These are phyloP conservation scores for Gasteruption jaculator DNA, from an alignment of 2,888 invertebrate genomes.

Conservation along the genomic window DNA sequence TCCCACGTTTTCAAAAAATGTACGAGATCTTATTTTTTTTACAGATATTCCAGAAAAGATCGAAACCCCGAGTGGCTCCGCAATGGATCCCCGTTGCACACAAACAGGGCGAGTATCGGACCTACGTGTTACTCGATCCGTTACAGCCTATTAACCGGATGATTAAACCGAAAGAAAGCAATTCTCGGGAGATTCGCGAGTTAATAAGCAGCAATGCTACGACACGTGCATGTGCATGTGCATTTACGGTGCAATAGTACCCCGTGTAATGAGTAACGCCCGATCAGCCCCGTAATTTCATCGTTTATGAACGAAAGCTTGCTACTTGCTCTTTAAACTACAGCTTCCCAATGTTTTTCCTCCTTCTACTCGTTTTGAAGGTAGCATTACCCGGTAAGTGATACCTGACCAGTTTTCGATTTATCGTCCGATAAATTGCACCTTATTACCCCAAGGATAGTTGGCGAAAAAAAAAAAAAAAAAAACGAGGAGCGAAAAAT, in stretches of 20 bases:
- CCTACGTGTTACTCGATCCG: too few species aligned
- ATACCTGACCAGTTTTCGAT: slow-evolving; percentile 40
- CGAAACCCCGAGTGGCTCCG: too few species aligned
- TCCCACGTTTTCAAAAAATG: too few species aligned
- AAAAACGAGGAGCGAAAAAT: neutral
- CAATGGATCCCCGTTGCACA: too few species aligned
- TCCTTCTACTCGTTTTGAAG: slow-evolving; percentile 29
- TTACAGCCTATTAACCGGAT: too few species aligned
- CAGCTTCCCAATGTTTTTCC: slow-evolving; percentile 15
- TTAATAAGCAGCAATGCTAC: too few species aligned
- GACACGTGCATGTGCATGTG: too few species aligned
- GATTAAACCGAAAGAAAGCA: too few species aligned
- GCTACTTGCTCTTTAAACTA: slow-evolving; percentile 7
- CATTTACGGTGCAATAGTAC: slow-evolving; percentile 14
- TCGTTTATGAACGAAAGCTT: slow-evolving; percentile 34
- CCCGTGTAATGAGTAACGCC: slow-evolving; percentile 32
- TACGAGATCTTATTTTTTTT: too few species aligned
- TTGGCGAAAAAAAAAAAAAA: slow-evolving; percentile 1
- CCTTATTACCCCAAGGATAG: slow-evolving; percentile 28
- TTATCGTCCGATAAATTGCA: slow-evolving; percentile 43
- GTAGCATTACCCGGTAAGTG: slow-evolving; percentile 40
- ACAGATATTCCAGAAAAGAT: too few species aligned
- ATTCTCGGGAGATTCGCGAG: too few species aligned
- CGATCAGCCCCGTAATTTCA: slow-evolving; percentile 33
- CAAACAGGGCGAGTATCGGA: too few species aligned